These are phyloP conservation scores for Brachyptera putata DNA, from an alignment of 2,888 invertebrate genomes.

Conservation along the genomic window DNA sequence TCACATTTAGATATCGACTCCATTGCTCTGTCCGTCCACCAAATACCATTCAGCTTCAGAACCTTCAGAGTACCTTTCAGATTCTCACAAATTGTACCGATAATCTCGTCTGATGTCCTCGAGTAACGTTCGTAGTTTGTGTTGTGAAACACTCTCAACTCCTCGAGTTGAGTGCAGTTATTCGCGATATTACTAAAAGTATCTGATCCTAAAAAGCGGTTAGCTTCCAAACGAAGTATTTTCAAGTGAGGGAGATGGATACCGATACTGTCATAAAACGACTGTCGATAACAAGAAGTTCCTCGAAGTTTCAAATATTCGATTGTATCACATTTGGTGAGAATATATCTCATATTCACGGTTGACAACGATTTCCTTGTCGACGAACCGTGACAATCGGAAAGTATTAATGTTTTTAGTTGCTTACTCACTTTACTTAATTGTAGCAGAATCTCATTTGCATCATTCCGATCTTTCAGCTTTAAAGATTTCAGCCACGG, in stretches of 20 bases:
- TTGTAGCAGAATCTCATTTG: neutral
- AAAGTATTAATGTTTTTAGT: neutral
- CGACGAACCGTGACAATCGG: neutral
- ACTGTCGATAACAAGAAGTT: neutral
- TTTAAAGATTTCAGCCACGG: neutral
- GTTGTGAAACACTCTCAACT: neutral
- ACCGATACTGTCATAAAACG: neutral
- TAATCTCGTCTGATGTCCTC: neutral
- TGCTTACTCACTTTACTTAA: neutral
- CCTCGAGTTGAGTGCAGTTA: neutral
- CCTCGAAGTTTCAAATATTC: neutral
- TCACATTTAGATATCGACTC: neutral
- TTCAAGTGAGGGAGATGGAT: neutral
- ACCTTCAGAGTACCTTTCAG: neutral
- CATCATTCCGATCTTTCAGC: neutral
- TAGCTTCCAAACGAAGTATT: neutral
- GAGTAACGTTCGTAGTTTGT: neutral
- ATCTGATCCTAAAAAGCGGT: neutral
- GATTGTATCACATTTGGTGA: neutral
- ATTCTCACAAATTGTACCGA: neutral
- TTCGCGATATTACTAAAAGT: neutral
- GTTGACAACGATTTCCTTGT: neutral
- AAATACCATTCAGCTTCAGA: neutral
- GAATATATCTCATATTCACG: neutral
- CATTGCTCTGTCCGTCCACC: neutral